Percentiles rank a stretch among this genome's conserved stretches.
phyloP scores from a whole-genome alignment of 1,140 invertebrate genomes.

The Aradophagus sp. region DNA sequence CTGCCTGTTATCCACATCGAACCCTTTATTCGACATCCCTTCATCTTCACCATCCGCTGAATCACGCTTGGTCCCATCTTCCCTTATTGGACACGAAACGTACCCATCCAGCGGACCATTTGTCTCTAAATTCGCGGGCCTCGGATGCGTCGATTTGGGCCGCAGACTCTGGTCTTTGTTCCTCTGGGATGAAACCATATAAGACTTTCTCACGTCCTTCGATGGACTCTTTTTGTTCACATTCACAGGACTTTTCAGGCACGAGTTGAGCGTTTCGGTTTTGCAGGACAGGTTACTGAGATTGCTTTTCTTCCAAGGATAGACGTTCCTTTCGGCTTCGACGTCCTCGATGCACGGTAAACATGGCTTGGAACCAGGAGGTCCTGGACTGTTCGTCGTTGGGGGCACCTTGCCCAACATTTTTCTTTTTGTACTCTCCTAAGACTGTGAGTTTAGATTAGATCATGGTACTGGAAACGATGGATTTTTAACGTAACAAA shows the following conservation, averaged over 20 bases:
- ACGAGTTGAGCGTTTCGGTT: conserved; percentile 52
- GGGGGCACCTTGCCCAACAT: conserved; percentile 72
- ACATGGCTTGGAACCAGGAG: conserved; percentile 45
- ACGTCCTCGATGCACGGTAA: conserved; percentile 24
- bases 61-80: conserved; percentile 1
- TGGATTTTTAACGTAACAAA: neutral
- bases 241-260: conserved; percentile 25
- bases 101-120: neutral
- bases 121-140: conserved; percentile 8
- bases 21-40: conserved; percentile 1
- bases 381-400: conserved; percentile 59
- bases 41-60: conserved; percentile 7
- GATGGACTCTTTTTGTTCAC: conserved; percentile 40
- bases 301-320: conserved; percentile 32
- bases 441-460: conserved; percentile 9
- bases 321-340: neutral
- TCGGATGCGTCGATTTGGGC: neutral
- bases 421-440: conserved; percentile 16
- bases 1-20: conserved; percentile 44
- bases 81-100: conserved; percentile 5
- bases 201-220: conserved; percentile 32
- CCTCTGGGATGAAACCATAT: conserved; percentile 1
- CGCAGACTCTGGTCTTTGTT: conserved; percentile 28
- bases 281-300: conserved; percentile 46
- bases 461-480: neutral